Evolutionary conservation across 92 coral and sea anemone species (phyloP).

Genomic region (Phenganax subtilis): DNA sequence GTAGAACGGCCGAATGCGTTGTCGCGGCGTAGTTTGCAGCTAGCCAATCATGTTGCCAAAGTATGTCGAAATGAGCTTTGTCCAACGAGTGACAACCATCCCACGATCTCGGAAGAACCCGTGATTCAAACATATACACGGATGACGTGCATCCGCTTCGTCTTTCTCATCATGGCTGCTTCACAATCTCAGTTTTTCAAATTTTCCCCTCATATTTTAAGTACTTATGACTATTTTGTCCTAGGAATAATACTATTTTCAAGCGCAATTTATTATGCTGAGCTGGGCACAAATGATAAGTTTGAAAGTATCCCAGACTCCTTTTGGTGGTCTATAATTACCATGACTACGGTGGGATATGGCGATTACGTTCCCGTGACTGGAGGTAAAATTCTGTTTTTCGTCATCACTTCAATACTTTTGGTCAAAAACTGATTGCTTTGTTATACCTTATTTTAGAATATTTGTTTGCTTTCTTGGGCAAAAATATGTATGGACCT

Average conservation of each 20-base stretch:
- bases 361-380: constrained; percentile 84
- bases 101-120: too few species aligned
- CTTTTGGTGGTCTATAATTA: constrained; percentile 93
- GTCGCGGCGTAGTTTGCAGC: too few species aligned
- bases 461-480: neutral
- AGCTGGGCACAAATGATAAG: constrained; percentile 45
- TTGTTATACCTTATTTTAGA: neutral
- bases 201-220: neutral
- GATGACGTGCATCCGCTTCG: too few species aligned
- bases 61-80: too few species aligned
- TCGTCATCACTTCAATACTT: neutral
- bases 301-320: constrained; percentile 88
- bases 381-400: constrained; percentile 6
- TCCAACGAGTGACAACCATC: too few species aligned
- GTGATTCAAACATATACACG: too few species aligned
- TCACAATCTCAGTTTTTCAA: neutral
- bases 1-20: too few species aligned
- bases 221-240: constrained; percentile 33
- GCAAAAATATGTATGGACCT: too few species aligned
- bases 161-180: too few species aligned
- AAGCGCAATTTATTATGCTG: constrained; percentile 87
- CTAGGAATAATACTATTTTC: constrained; percentile 67
- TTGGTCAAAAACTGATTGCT: neutral
- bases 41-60: too few species aligned
- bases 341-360: constrained; percentile 96